Evolutionary conservation across 2,888 invertebrate genomes (phyloP).

Genomic region (Epistrophella euchroma): DNA sequence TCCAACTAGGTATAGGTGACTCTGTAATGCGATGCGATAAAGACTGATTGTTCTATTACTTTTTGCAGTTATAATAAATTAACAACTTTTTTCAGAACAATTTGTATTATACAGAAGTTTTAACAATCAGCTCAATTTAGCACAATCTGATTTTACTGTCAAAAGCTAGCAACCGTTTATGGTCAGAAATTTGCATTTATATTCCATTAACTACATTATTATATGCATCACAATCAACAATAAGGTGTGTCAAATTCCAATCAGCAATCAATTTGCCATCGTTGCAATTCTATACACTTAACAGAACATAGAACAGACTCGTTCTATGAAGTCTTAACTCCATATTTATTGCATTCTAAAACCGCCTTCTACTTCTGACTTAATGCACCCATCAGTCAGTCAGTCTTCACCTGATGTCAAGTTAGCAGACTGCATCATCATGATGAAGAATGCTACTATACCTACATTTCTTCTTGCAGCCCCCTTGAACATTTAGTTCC

Average conservation of each 20-base stretch:
- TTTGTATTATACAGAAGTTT: background rate
- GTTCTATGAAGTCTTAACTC: constrained; percentile 7
- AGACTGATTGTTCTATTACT: background rate
- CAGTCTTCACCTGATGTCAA: constrained; percentile 72
- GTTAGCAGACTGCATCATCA: constrained; percentile 40
- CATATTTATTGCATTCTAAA: constrained; percentile 48
- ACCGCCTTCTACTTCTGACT: constrained; percentile 66
- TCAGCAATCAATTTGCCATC: constrained; percentile 68
- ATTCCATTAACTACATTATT: constrained; percentile 28
- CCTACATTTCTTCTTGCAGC: constrained; percentile 4
- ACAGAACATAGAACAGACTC: background rate
- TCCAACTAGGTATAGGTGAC: background rate
- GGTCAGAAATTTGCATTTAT: constrained; percentile 44
- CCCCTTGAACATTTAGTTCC: background rate
- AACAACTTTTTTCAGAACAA: constrained; percentile 11
- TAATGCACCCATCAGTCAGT: constrained; percentile 72
- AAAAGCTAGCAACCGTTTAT: constrained; percentile 43
- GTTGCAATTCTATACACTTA: background rate
- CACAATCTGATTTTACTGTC: constrained; percentile 17
- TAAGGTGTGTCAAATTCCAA: constrained; percentile 69
- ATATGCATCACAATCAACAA: constrained; percentile 49
- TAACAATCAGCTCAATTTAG: background rate
- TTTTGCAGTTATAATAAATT: background rate
- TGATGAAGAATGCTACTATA: constrained; percentile 42
- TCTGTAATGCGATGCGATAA: background rate